Evolutionary conservation across 2,888 invertebrate species (phyloP).

Genomic region (Microctonus hyperodae): DNA sequence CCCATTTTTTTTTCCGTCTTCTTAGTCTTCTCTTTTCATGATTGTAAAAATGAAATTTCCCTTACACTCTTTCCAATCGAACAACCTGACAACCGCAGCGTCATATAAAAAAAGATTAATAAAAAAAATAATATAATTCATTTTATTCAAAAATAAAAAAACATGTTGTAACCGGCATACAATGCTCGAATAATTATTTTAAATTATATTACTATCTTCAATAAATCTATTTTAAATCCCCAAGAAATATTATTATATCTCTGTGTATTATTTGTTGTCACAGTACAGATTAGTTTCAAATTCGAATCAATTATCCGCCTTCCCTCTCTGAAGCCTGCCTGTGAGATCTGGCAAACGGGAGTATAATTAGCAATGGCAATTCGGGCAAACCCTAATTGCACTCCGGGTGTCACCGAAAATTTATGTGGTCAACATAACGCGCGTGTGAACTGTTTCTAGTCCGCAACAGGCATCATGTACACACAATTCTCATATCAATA

Average conservation of each 20-base stretch:
- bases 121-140: background rate
- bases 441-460: constrained; percentile 22
- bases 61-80: constrained; percentile 6
- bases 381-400: constrained; percentile 59
- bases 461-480: constrained; percentile 21
- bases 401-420: constrained; percentile 55
- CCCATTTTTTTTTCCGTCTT: background rate
- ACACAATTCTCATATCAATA: background rate
- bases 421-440: constrained; percentile 49
- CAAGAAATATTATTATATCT: background rate
- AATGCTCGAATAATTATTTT: background rate
- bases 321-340: constrained; percentile 33
- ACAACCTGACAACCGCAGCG: background rate
- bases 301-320: constrained; percentile 56
- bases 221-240: background rate
- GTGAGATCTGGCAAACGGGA: constrained; percentile 39
- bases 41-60: background rate
- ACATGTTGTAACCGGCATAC: too few relatives aligned
- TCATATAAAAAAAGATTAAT: too few relatives aligned
- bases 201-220: background rate
- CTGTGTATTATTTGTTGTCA: background rate
- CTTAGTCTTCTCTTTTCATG: too few relatives aligned
- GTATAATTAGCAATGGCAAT: constrained; percentile 59
- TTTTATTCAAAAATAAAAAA: too few relatives aligned
- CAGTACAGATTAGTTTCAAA: constrained; percentile 54